These are phyloP conservation scores for Ochotona curzoniae DNA, from an alignment of 2,113 vertebrate species.

Conservation along the genomic window DNA sequence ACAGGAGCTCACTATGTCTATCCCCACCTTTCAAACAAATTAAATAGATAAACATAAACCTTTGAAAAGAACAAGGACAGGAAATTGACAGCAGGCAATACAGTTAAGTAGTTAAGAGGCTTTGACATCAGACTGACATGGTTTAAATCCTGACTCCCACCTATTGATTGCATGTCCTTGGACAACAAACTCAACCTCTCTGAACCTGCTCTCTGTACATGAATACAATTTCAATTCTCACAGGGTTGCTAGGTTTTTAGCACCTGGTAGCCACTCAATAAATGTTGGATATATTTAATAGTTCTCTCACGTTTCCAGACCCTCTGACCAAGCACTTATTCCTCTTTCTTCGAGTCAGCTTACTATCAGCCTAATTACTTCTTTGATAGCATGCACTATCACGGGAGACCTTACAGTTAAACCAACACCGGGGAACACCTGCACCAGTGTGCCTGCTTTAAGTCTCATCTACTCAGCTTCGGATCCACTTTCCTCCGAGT, in stretches of 20 bases:
- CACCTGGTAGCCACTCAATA: not conserved
- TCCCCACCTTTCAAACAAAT: no score
- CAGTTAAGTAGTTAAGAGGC: not conserved
- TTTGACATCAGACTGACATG: conserved; percentile 12
- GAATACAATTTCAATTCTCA: conserved; percentile 51
- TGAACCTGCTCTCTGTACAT: not conserved
- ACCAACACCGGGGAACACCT: no score
- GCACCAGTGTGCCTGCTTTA: no score
- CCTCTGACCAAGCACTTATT: not conserved
- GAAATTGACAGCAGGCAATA: not conserved
- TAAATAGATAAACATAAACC: no score
- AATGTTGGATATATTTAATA: not conserved
- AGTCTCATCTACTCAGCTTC: no score
- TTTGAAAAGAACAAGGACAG: not conserved
- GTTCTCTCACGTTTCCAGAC: not conserved
- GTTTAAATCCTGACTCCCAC: conserved; percentile 9
- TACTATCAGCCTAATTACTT: conserved; percentile 27
- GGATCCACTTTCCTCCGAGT: no score
- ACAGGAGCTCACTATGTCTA: no score
- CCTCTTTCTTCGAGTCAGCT: not conserved
- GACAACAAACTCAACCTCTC: not conserved
- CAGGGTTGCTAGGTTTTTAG: not conserved
- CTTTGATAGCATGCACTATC: not conserved
- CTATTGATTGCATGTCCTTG: not conserved
- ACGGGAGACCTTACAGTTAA: not conserved